Evolutionary conservation across 2,113 vertebrate species (phyloP).

Genomic region (Ctenomys sociabilis): DNA sequence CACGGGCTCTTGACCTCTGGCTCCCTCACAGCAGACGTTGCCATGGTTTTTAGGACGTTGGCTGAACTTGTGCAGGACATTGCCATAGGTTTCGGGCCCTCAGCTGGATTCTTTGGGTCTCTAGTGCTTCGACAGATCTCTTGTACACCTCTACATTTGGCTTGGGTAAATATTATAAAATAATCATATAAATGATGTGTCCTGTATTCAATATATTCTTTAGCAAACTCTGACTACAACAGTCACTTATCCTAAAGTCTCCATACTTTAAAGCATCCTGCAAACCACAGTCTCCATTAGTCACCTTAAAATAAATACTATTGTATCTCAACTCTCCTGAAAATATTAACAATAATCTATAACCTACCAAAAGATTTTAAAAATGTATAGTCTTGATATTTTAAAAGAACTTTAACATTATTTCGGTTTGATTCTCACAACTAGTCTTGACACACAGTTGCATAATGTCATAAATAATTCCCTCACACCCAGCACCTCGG

Average conservation of each 20-base stretch:
- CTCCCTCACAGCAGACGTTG: not conserved
- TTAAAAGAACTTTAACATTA: not conserved
- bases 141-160: not conserved
- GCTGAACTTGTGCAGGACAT: not conserved
- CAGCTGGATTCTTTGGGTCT: not conserved
- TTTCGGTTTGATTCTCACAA: conserved; percentile 1
- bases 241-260: not conserved
- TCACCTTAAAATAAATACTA: not conserved
- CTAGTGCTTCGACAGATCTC: not conserved
- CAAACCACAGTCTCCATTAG: not conserved
- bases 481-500: not conserved
- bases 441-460: not conserved
- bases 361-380: not conserved
- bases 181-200: not conserved
- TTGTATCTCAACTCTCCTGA: not conserved
- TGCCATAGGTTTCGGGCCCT: not conserved
- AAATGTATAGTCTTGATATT: not conserved
- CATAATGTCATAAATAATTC: not conserved
- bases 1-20: not conserved
- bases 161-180: not conserved
- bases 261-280: not conserved
- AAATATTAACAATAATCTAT: not conserved
- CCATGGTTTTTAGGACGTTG: not conserved
- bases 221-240: not conserved
- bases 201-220: not conserved